These are phyloP conservation scores for Prionailurus viverrinus DNA, from an alignment of 2,113 vertebrate genomes.

Conservation along the genomic window DNA sequence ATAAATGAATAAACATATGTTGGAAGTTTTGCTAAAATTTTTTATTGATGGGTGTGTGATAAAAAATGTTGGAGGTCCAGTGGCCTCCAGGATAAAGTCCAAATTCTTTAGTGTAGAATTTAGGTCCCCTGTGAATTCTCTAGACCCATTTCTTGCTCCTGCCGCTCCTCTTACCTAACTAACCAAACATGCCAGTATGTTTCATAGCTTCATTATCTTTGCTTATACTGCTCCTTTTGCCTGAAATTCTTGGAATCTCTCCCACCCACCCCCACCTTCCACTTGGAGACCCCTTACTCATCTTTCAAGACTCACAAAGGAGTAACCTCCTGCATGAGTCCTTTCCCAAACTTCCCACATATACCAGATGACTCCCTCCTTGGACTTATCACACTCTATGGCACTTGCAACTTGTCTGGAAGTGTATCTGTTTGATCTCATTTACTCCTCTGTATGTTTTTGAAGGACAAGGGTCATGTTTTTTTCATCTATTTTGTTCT, in stretches of 20 bases:
- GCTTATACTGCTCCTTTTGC: neutral
- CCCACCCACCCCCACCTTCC: neutral
- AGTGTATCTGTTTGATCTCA: neutral
- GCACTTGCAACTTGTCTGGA: neutral
- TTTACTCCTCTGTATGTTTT: neutral
- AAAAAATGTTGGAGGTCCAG: neutral
- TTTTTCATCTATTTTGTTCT: constrained; percentile 38
- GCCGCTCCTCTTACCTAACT: neutral
- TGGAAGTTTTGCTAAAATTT: neutral
- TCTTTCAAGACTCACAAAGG: neutral
- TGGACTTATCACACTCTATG: neutral
- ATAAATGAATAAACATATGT: neutral
- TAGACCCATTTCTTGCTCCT: neutral
- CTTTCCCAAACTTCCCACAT: neutral
- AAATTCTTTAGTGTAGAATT: neutral
- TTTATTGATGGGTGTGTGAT: neutral
- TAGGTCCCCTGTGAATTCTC: neutral
- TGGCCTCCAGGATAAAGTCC: neutral
- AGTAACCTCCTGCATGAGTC: neutral
- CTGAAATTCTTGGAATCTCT: neutral
- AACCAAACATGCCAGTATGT: neutral
- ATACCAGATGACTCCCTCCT: neutral
- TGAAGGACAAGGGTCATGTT: neutral
- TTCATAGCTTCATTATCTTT: neutral
- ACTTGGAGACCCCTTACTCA: neutral